Evolutionary conservation across 2,113 vertebrate species (phyloP), one percentile per base, ranked within the genome.

Genomic region (Anguilla japonica): DNA sequence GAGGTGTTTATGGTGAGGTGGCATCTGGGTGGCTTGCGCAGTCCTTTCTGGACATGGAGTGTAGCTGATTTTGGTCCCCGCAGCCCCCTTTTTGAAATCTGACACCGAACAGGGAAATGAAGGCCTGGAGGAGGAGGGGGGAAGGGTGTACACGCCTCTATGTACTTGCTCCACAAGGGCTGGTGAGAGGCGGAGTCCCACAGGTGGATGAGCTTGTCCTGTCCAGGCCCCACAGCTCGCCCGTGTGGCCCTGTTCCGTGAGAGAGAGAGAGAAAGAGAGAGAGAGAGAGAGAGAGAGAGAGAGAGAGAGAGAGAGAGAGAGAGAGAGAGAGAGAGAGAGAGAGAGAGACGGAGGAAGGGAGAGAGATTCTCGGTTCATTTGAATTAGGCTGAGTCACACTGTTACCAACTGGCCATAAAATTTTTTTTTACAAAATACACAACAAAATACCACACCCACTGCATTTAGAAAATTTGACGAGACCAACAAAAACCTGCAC

Each of bases 141-240:
- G 67, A 40, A 79, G 80, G 11, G 50, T 53, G 50, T 9, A 11
- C 60, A 22, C 80, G 98, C 97, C 94, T 98, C 97, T 0, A 97
- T 95, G 41, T 87, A 92, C 90, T 97, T 96, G 92, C 94, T 97
- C 97, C 97, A 98, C 41, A 97, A 87, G 29, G 97, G 97, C 91
- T 96, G 96, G 86, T 97, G 97, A 83, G 96, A 92, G 86, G 92
- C 90, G 18, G 94, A 92, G 67, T 96, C 96, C 97, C 97, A 98
- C 67, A 97, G 93, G 82, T 97, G 96, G 15, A 98, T 96, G 90
- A 94, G 94, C 86, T 94, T 97, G 83, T 98, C 97, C 89, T 97
- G 97, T 96, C 96, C 90, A 98, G 93, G 34, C 97, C 97, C 97
- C 97, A 98, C 83, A 98, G 95, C 90, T 98, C 97, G 86, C 98